Percentiles rank a stretch among this genome's conserved stretches.
Conservation (phyloP, 2,888 invertebrate genomes). For the Phymatocera aterrima region DNA sequence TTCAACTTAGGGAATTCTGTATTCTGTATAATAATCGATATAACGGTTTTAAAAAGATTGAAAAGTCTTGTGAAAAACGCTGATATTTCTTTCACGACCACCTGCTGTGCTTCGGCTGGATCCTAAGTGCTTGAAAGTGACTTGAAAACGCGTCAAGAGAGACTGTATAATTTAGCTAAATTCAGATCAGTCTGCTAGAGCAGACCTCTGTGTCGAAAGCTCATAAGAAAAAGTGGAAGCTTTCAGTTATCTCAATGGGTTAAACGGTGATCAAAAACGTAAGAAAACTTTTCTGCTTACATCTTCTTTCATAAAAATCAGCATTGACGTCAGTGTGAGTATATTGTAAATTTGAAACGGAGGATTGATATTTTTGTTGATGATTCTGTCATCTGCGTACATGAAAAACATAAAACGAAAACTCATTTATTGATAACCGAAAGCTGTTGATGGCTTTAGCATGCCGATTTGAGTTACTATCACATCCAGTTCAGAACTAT, state of each 20-base stretch:
- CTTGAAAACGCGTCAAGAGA: constrained; percentile 9
- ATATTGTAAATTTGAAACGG: too few relatives aligned
- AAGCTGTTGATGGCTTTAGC: background rate
- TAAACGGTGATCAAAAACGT: background rate
- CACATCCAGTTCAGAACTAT: background rate
- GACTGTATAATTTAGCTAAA: constrained; percentile 25
- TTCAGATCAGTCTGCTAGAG: constrained; percentile 16
- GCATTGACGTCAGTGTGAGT: too few relatives aligned
- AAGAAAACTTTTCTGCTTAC: background rate
- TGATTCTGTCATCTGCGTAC: background rate
- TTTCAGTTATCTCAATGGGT: constrained; percentile 9
- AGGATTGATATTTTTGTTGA: background rate
- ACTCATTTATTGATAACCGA: background rate
- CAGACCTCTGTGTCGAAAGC: constrained; percentile 9
- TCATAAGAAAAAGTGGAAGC: background rate
- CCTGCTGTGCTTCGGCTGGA: background rate
- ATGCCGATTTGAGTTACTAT: background rate
- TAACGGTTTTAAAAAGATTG: constrained; percentile 6
- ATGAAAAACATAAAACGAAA: background rate
- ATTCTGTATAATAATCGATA: background rate
- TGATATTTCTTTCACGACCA: constrained; percentile 12
- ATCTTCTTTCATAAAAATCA: too few relatives aligned
- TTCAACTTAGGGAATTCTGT: background rate
- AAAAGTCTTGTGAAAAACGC: background rate
- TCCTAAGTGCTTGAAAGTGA: constrained; percentile 18